Evolutionary conservation across 2,888 invertebrate genomes (phyloP).

Genomic region (Gandaritis pyraliata): DNA sequence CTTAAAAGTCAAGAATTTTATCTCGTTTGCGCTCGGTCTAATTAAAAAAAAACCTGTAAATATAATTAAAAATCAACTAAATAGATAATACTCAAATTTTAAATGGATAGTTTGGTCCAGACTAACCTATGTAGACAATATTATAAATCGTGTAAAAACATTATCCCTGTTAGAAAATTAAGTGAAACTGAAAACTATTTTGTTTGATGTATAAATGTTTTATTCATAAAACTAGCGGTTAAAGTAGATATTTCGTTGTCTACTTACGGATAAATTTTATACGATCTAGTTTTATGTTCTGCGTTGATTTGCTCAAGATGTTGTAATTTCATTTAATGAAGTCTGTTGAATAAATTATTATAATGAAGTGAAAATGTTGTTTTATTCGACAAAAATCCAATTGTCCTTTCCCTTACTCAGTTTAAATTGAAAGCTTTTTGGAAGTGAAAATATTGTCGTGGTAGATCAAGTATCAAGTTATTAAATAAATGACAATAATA

Average conservation of each 20-base stretch:
- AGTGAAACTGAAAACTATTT: slow-evolving; percentile 14
- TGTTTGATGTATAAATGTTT: slow-evolving; percentile 32
- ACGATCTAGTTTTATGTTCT: slow-evolving; percentile 71
- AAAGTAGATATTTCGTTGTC: slow-evolving; percentile 60
- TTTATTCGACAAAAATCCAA: background rate
- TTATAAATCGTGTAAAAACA: slow-evolving; percentile 60
- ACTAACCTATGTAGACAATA: slow-evolving; percentile 69
- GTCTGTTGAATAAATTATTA: slow-evolving; percentile 77
- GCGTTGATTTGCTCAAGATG: slow-evolving; percentile 77
- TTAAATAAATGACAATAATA: too few species aligned
- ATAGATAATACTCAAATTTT: background rate
- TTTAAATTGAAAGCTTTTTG: too few species aligned
- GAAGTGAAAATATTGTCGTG: too few species aligned
- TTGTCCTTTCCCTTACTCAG: too few species aligned
- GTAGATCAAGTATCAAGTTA: too few species aligned
- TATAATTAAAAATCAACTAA: slow-evolving; percentile 6
- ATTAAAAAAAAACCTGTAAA: slow-evolving; percentile 5
- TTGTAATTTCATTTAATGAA: slow-evolving; percentile 71
- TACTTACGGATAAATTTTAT: slow-evolving; percentile 70
- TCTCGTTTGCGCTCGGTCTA: background rate
- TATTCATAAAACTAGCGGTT: slow-evolving; percentile 41
- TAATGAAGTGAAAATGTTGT: slow-evolving; percentile 43
- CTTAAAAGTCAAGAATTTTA: too few species aligned
- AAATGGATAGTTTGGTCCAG: slow-evolving; percentile 16
- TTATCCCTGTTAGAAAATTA: slow-evolving; percentile 29